Percentiles rank a stretch among this genome's conserved stretches.
These are phyloP conservation scores for Poecile montanus DNA, from an alignment of 2,797 vertebrate species.

Conservation along the genomic window DNA sequence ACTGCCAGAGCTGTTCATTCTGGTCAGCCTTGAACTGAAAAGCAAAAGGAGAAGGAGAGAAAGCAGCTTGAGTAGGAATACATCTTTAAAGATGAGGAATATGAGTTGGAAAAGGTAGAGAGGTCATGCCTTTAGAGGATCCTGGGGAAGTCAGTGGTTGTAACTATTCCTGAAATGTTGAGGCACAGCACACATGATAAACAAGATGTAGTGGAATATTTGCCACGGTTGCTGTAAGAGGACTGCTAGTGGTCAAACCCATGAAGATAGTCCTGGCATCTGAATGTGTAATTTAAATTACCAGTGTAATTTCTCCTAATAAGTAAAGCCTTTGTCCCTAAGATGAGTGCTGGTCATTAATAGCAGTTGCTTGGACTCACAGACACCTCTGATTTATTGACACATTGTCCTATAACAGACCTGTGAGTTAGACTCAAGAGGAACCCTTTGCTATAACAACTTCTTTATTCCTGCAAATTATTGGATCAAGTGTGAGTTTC, in stretches of 20 bases:
- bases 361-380: not conserved
- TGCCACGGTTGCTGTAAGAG: not conserved
- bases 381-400: not conserved
- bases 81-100: not conserved
- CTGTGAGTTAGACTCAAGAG: not conserved
- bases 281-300: not conserved
- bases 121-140: not conserved
- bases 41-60: not conserved
- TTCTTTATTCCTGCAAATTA: slow-evolving; percentile 12
- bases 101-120: not conserved
- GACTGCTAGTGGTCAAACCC: not conserved
- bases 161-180: not conserved
- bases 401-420: not conserved
- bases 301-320: not conserved
- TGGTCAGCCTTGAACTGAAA: not conserved
- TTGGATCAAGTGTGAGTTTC: slow-evolving; percentile 15
- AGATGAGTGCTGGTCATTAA: not conserved
- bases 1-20: not conserved
- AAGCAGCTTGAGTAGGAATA: not conserved
- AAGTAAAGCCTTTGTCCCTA: not conserved
- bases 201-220: not conserved
- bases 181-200: not conserved
- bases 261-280: not conserved
- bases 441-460: not conserved
- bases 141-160: not conserved